Percentiles rank a stretch among this genome's conserved stretches.
These are phyloP conservation scores for Brachynemurus nebulosus DNA, from an alignment of 2,888 invertebrate species.

Conservation along the genomic window DNA sequence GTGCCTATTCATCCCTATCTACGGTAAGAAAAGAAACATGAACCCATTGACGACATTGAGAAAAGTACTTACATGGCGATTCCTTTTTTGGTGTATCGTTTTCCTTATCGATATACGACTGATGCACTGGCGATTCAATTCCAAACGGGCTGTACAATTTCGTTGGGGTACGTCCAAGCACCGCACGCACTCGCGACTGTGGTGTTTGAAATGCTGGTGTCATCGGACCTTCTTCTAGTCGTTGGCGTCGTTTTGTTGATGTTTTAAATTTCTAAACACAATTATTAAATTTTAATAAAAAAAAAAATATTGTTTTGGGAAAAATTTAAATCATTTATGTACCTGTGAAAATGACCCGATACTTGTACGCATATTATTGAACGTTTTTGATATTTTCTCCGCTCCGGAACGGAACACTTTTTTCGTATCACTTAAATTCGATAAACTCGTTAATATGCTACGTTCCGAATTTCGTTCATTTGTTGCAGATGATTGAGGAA, in stretches of 20 bases:
- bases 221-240: constrained; percentile 38
- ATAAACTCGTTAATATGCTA: constrained; percentile 30
- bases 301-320: neutral
- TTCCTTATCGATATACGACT: neutral
- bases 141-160: constrained; percentile 64
- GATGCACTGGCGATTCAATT: constrained; percentile 46
- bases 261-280: constrained; percentile 36
- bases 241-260: constrained; percentile 38
- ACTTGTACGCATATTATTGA: constrained; percentile 47
- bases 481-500: neutral
- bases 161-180: constrained; percentile 52
- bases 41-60: no score
- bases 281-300: constrained; percentile 6
- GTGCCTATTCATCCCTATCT: no score
- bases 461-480: constrained; percentile 9
- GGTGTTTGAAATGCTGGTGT: constrained; percentile 33
- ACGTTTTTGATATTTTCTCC: constrained; percentile 50
- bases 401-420: constrained; percentile 49
- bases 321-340: neutral
- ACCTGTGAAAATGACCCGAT: constrained; percentile 57
- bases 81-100: neutral
- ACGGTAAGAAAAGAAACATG: no score
- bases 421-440: constrained; percentile 43
- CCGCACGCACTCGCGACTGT: constrained; percentile 31
- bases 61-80: constrained; percentile 1